Evolutionary conservation across 2,113 vertebrate genomes (phyloP).

Genomic region (Gobius niger): DNA sequence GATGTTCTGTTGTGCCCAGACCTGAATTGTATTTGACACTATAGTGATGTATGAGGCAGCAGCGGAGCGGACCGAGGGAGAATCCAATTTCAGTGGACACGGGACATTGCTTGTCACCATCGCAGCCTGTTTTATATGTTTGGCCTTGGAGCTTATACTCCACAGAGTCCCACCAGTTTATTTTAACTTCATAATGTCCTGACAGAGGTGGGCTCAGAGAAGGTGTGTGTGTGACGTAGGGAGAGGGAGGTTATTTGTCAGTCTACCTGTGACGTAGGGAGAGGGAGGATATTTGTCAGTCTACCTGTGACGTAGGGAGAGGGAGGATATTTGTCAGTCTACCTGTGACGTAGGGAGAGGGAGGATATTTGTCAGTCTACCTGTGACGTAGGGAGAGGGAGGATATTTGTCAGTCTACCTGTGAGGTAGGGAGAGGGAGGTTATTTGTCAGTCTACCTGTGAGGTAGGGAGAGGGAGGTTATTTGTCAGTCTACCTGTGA

Average conservation of each 20-base stretch:
- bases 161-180: slow-evolving; percentile 16
- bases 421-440: too few relatives aligned
- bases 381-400: too few relatives aligned
- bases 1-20: slow-evolving; percentile 15
- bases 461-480: too few relatives aligned
- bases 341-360: too few relatives aligned
- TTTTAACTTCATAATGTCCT: slow-evolving; percentile 42
- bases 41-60: slow-evolving; percentile 29
- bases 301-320: too few relatives aligned
- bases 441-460: too few relatives aligned
- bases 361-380: too few relatives aligned
- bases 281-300: too few relatives aligned
- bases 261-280: slow-evolving; percentile 14
- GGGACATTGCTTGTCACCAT: slow-evolving; percentile 50
- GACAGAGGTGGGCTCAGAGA: slow-evolving; percentile 5
- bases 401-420: too few relatives aligned
- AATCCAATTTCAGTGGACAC: slow-evolving; percentile 57
- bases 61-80: slow-evolving; percentile 16
- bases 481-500: too few relatives aligned
- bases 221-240: slow-evolving; percentile 26
- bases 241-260: slow-evolving; percentile 13
- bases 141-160: slow-evolving; percentile 33
- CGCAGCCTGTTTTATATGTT: slow-evolving; percentile 36
- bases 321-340: too few relatives aligned
- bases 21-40: slow-evolving; percentile 30